Base-by-base conservation (phyloP, 92 coral and sea anemone species). In the Umimayanthus kanabou region DNA sequence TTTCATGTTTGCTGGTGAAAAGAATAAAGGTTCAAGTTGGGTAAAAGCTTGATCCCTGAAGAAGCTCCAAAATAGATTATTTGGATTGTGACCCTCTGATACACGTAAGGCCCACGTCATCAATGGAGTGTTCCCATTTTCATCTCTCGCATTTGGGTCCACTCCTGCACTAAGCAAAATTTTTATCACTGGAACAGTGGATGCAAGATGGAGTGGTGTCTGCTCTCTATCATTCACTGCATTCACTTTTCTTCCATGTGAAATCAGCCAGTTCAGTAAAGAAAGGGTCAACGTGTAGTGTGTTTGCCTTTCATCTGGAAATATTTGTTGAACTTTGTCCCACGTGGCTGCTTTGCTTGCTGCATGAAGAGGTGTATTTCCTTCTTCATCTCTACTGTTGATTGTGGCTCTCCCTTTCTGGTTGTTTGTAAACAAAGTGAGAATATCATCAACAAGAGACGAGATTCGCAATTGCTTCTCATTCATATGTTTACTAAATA, bases 131-230 rank as follows among this genome's bases (percentile, higher is more conserved):
- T 76, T 76, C 1, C 57, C 80, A 45, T 42, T n/a, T 39, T 39
- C 80, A 76, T 76, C 80, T 18, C 25, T 49, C 11, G 2, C 42
- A 79, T 49, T 79, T 79, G 82, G 82, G 5, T 49, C 39, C 50
- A 69, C 82, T 50, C 82, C 82, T 47, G 82, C 50, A 26, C 22
- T 79, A 1, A 79, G 82, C 65, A 78, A 28, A 4, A 29, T 6
- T 75, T 22, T 39, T 30, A 74, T 6, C 7, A 74, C 50, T 20
- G 26, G 23, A 13, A n/a, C 45, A 74, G 6, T 5, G 49, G 79
- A 13, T 7, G 78, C 78, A 74, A 74, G 78, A 18, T 75, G 79
- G 79, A 75, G 79, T 39, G 79, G 79, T 16, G 79, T 75, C 80
- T 39, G 80, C 14, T 76, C 28, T n/a, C 16, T 40, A n/a, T 76